These are phyloP conservation scores for Polypterus senegalus DNA, from an alignment of 2,113 vertebrate genomes.

Conservation along the genomic window DNA sequence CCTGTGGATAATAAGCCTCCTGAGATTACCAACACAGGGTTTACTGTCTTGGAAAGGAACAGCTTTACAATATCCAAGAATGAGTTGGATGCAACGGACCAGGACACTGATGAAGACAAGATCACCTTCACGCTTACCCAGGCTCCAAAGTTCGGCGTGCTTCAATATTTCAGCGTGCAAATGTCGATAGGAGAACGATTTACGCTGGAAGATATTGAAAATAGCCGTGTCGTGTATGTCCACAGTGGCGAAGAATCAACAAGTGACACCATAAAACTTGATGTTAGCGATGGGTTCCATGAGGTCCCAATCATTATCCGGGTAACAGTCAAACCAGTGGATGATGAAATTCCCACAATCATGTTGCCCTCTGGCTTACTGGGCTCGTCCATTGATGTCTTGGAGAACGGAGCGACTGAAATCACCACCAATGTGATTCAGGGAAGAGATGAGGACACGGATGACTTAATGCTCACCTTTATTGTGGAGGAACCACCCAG, in stretches of 20 bases:
- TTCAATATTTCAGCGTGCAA: conserved; percentile 52
- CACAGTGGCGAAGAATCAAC: conserved; percentile 26
- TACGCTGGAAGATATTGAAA: conserved; percentile 49
- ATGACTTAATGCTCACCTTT: conserved; percentile 32
- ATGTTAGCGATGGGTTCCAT: conserved; percentile 37
- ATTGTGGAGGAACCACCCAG: conserved; percentile 35
- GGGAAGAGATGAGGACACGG: conserved; percentile 27
- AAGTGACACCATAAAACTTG: conserved; percentile 32
- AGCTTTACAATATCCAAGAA: conserved; percentile 32
- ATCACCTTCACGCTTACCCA: conserved; percentile 49
- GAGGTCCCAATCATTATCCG: conserved; percentile 30
- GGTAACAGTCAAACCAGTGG: conserved; percentile 28
- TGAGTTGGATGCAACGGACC: conserved; percentile 59
- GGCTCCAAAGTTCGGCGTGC: conserved; percentile 46
- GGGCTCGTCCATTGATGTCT: conserved; percentile 31
- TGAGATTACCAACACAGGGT: conserved; percentile 37
- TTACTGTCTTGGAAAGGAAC: conserved; percentile 29
- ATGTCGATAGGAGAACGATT: conserved; percentile 62
- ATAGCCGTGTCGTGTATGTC: conserved; percentile 47
- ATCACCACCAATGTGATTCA: conserved; percentile 30
- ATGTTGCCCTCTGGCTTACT: conserved; percentile 20
- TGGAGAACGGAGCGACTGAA: conserved; percentile 34
- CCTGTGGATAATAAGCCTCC: conserved; percentile 39
- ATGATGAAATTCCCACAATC: conserved; percentile 26
- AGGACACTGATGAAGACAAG: conserved; percentile 56